phyloP scores from a whole-genome alignment of 1,140 invertebrate species.

The Popillia japonica region DNA sequence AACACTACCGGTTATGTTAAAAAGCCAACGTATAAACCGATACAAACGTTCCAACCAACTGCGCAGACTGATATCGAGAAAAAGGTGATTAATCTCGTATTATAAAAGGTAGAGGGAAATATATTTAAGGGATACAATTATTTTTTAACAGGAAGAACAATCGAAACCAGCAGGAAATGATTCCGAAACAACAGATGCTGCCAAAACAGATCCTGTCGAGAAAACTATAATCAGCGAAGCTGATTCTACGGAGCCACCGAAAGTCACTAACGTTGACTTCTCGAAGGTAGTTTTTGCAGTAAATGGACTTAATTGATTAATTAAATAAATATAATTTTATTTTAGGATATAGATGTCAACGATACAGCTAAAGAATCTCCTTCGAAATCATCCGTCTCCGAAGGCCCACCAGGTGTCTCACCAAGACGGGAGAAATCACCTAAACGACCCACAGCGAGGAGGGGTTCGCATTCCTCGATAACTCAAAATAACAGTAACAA shows the following conservation, averaged over 20 bases:
- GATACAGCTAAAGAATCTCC: constrained; percentile 35
- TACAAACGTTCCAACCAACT: neutral
- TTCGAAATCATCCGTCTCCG: constrained; percentile 40
- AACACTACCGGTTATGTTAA: constrained; percentile 88
- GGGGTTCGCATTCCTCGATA: neutral
- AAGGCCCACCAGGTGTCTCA: constrained; percentile 57
- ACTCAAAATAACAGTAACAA: constrained; percentile 15
- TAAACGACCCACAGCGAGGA: constrained; percentile 40
- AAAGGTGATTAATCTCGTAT: neutral
- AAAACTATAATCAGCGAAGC: constrained; percentile 60
- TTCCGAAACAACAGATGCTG: neutral
- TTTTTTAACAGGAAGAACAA: neutral
- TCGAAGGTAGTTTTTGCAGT: constrained; percentile 34
- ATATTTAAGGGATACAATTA: neutral
- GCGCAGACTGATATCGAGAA: constrained; percentile 33
- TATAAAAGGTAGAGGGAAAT: too few species aligned
- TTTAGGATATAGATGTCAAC: constrained; percentile 38
- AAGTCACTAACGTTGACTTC: constrained; percentile 43
- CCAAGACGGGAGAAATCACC: constrained; percentile 48
- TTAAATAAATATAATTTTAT: constrained; percentile 27
- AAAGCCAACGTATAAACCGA: constrained; percentile 50
- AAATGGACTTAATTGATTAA: neutral
- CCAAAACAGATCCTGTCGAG: constrained; percentile 46
- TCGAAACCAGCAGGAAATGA: neutral
- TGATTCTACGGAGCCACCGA: constrained; percentile 57